Conservation (phyloP, 2,797 vertebrate genomes). For the Hemitrygon akajei region DNA sequence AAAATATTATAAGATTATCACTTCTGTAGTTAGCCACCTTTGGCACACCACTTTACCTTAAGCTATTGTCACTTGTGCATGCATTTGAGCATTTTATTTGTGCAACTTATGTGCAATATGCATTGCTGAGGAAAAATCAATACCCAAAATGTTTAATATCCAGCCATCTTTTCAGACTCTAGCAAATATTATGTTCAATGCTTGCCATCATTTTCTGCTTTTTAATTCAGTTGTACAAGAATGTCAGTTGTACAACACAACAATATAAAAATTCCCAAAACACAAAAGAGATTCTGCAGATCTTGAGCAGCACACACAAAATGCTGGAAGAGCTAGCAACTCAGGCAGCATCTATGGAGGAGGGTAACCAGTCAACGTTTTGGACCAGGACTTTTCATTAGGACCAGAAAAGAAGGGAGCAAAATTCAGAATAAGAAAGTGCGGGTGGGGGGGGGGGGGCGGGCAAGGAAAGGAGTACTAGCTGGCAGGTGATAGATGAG, state of each 20-base stretch:
- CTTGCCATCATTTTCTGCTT: not conserved
- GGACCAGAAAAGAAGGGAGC: no score
- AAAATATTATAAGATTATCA: not conserved
- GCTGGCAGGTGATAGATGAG: no score
- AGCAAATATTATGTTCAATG: not conserved
- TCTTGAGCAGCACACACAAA: no score
- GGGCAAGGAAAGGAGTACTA: no score
- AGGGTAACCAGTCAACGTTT: no score
- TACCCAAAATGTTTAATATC: not conserved
- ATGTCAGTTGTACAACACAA: no score
- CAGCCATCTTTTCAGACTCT: not conserved
- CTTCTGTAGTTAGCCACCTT: not conserved
- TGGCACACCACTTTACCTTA: not conserved
- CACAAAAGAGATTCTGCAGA: no score
- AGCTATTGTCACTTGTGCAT: not conserved
- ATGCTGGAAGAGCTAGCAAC: no score
- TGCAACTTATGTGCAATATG: not conserved
- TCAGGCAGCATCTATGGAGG: no score
- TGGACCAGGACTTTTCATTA: no score
- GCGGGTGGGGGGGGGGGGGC: no score
- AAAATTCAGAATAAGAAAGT: no score
- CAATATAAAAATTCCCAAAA: not conserved
- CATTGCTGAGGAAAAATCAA: not conserved
- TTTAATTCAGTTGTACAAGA: not conserved
- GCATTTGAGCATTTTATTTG: not conserved